Conservation (phyloP, 2,113 vertebrate genomes). For the Rana temporaria region DNA sequence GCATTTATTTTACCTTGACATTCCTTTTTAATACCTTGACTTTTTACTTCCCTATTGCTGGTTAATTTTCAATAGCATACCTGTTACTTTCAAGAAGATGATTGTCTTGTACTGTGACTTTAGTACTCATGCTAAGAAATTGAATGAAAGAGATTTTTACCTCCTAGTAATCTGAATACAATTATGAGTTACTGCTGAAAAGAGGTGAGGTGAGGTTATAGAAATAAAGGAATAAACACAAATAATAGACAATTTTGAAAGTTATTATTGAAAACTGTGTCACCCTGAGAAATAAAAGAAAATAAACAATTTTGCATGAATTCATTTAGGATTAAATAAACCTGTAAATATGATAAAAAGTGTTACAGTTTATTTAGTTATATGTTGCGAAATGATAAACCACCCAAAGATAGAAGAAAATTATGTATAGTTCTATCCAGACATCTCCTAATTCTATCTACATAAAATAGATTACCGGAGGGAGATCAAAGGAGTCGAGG, state of each 20-base stretch:
- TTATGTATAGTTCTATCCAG: too few relatives aligned
- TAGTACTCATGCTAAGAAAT: conserved; percentile 26
- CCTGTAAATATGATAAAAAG: background rate
- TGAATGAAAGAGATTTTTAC: conserved; percentile 15
- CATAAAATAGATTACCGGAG: too few relatives aligned
- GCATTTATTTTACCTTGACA: too few relatives aligned
- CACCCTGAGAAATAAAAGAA: background rate
- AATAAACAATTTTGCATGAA: background rate
- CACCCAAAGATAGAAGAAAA: too few relatives aligned
- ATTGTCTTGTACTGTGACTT: conserved; percentile 17
- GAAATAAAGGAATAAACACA: conserved; percentile 12
- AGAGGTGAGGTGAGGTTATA: background rate
- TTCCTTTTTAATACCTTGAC: background rate
- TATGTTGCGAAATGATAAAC: too few relatives aligned
- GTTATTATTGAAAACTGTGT: background rate
- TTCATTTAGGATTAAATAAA: background rate
- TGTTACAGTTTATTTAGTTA: too few relatives aligned
- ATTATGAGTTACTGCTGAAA: conserved; percentile 10
- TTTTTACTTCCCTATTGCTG: background rate
- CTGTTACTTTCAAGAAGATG: conserved; percentile 3
- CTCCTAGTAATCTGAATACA: conserved; percentile 17
- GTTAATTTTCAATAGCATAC: background rate
- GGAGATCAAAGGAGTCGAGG: too few relatives aligned
- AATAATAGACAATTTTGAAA: background rate
- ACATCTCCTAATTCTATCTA: too few relatives aligned